Conservation (phyloP, 2,113 vertebrate genomes). For the Etheostoma spectabile region DNA sequence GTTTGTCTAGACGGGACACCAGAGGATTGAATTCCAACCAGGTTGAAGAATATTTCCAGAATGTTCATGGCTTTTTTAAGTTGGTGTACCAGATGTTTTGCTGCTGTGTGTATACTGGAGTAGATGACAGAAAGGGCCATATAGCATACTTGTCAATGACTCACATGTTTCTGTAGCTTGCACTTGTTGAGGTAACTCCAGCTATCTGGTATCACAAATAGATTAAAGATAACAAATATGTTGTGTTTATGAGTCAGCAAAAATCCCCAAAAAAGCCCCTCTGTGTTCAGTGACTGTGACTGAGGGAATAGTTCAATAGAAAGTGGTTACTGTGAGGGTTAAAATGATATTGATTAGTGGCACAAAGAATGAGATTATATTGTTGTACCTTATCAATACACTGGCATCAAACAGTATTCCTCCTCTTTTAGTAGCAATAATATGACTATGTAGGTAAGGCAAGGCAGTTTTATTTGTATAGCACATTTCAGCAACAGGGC, state of each 20-base stretch:
- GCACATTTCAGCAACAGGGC: too few relatives aligned
- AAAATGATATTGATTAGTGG: background rate
- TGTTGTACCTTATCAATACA: background rate
- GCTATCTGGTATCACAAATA: background rate
- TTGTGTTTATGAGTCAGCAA: constrained; percentile 37
- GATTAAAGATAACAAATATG: constrained; percentile 10
- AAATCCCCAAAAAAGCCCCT: background rate
- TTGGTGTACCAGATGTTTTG: constrained; percentile 23
- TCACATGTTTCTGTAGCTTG: constrained; percentile 1
- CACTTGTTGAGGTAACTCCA: background rate
- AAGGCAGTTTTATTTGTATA: too few relatives aligned
- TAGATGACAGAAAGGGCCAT: background rate
- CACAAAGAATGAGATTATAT: background rate
- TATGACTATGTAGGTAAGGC: background rate
- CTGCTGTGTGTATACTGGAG: background rate
- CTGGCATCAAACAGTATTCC: background rate
- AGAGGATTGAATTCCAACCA: constrained; percentile 32
- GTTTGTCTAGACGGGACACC: constrained; percentile 59
- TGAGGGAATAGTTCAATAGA: background rate
- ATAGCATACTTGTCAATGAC: background rate
- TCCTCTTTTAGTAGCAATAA: background rate
- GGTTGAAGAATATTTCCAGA: constrained; percentile 47
- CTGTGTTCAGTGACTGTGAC: background rate
- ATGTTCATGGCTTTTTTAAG: constrained; percentile 33
- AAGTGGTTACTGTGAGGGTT: background rate